Base-by-base conservation (phyloP, 2,113 vertebrate genomes). In the Myotis yumanensis region DNA sequence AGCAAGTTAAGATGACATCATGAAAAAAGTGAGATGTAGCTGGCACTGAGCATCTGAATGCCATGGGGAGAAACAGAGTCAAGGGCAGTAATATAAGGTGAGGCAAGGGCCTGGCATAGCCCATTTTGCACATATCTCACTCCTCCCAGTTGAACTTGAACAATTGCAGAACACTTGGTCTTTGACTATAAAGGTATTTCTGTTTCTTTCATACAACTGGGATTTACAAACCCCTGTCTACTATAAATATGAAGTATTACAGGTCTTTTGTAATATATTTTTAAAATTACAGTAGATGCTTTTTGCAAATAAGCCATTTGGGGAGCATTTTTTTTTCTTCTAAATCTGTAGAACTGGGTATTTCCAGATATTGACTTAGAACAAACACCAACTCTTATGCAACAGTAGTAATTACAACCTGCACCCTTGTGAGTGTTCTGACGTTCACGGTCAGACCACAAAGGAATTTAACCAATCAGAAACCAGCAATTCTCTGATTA, bases 301-400 rank as follows among this genome's bases (percentile, higher is more conserved):
- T 90, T 89, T 71, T 92, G 84, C 23, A 9, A 80, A n/a, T 90
- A 95, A 37, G 28, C 72, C 18, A 77, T 72, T 86, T 17, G 30
- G 20, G 32, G 51, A 15, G 48, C 10, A 82, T 89, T 88, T 89
- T 71, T 71, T 86, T 89, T 91, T 57, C 59, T 62, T 62, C 51
- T 87, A 94, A 88, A 87, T 77, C 28, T 77, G 57, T 59, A 59
- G 35, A 93, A 72, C 66, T 92, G 84, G 66, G 62, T 48, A 64
- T 97, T 86, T 94, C 88, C 77, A 96, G 52, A 54, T 96, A 72
- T 88, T 96, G 94, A 68, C 43, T 90, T 87, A 71, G 92, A 69
- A 85, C 71, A 82, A 93, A 88, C 28, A 77, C 30, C 57, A 86
- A 83, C 84, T 92, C 86, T 96, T 96, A 83, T 62, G 87, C 85